A percentile compares a stretch with the other conserved stretches of the same genome.
phyloP scores from a whole-genome alignment of 2,888 invertebrate species.

The Germaria angustata region DNA sequence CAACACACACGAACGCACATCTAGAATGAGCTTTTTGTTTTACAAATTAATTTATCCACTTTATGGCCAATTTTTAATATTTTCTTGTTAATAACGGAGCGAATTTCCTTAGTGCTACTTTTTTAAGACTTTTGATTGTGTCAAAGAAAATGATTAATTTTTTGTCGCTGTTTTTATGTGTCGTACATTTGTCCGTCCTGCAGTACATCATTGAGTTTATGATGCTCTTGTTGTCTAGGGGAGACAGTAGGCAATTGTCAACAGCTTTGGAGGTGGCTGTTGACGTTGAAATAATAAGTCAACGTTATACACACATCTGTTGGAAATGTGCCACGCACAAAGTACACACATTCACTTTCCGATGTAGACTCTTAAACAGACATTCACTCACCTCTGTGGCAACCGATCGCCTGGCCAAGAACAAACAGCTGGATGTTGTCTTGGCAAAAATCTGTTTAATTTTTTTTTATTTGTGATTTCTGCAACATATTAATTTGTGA shows the following conservation, averaged over 20 bases:
- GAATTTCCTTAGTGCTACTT: slow-evolving; percentile 11
- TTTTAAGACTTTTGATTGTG: slow-evolving; percentile 37
- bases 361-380: background rate
- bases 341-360: background rate
- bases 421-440: slow-evolving; percentile 61
- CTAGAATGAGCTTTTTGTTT: slow-evolving; percentile 20
- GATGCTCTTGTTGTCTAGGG: slow-evolving; percentile 16
- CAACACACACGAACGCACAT: background rate
- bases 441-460: slow-evolving; percentile 3
- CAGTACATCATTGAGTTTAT: slow-evolving; percentile 2
- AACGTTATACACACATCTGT: slow-evolving; percentile 60
- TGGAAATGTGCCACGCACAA: slow-evolving; percentile 56
- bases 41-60: slow-evolving; percentile 57
- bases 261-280: slow-evolving; percentile 50
- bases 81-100: background rate
- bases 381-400: slow-evolving; percentile 37
- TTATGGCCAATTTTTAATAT: slow-evolving; percentile 27
- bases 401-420: background rate
- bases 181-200: background rate
- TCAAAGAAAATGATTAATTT: slow-evolving; percentile 63
- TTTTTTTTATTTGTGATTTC: background rate
- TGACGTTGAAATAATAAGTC: slow-evolving; percentile 47
- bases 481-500: slow-evolving; percentile 29
- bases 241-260: slow-evolving; percentile 57
- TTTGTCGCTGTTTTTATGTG: slow-evolving; percentile 13